phyloP scores from a whole-genome alignment of 2,888 invertebrate species.

The Lissonota sp. region DNA sequence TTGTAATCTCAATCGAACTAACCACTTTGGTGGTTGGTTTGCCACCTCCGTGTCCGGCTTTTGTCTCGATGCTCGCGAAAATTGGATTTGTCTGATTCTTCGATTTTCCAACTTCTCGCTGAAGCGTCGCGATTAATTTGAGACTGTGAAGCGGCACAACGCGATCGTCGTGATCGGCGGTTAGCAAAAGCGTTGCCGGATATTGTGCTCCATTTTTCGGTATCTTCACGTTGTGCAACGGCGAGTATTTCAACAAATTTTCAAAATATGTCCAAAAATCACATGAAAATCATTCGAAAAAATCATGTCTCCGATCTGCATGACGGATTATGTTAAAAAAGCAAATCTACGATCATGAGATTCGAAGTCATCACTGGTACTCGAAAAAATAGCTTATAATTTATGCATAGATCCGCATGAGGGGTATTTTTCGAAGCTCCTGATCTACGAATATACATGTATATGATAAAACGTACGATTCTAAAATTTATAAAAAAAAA shows the following conservation, averaged over 20 bases:
- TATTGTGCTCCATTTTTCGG: conserved; percentile 90
- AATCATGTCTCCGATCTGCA: too few relatives aligned
- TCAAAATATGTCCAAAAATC: too few relatives aligned
- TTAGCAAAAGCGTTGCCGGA: conserved; percentile 95
- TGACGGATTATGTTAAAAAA: too few relatives aligned
- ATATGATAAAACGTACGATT: conserved; percentile 28
- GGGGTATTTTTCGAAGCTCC: conserved; percentile 11
- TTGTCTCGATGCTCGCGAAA: conserved; percentile 95
- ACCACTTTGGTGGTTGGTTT: conserved; percentile 98
- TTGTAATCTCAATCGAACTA: conserved; percentile 74
- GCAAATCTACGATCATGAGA: too few relatives aligned
- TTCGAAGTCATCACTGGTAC: too few relatives aligned
- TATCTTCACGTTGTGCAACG: conserved; percentile 93
- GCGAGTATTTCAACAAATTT: conserved; percentile 93
- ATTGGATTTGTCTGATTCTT: conserved; percentile 92
- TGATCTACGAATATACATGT: conserved; percentile 6
- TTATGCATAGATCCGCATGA: neutral
- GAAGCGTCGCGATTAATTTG: conserved; percentile 96
- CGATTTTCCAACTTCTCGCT: conserved; percentile 88
- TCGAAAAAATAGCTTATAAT: neutral
- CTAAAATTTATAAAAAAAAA: conserved; percentile 79
- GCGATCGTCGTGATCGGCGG: conserved; percentile 99
- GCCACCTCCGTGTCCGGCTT: conserved; percentile 98
- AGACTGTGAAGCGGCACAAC: conserved; percentile 99
- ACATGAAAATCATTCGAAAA: too few relatives aligned